Evolutionary conservation across 2,113 vertebrate genomes (phyloP).

Genomic region (Albula glossodonta): DNA sequence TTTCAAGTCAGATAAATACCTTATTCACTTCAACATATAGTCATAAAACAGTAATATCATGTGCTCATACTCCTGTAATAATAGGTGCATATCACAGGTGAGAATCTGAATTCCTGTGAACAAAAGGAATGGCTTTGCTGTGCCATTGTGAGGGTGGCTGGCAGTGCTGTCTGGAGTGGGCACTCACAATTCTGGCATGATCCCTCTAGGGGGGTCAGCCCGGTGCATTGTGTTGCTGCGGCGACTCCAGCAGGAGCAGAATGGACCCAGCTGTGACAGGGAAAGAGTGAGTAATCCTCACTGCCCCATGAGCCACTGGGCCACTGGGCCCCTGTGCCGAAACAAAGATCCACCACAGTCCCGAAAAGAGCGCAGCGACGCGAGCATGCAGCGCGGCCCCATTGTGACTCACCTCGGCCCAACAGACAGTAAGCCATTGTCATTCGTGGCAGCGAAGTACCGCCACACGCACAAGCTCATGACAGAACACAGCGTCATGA

Average conservation of each 20-base stretch:
- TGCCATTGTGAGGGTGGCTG: background rate
- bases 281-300: background rate
- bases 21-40: background rate
- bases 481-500: background rate
- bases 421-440: background rate
- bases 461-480: background rate
- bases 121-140: background rate
- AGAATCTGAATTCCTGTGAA: background rate
- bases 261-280: conserved; percentile 15
- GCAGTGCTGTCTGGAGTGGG: background rate
- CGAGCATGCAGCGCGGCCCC: background rate
- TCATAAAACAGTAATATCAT: background rate
- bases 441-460: background rate
- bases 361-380: background rate
- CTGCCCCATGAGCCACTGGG: background rate
- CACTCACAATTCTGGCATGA: background rate
- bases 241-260: conserved; percentile 11
- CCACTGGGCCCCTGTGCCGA: background rate
- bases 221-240: background rate
- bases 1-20: background rate
- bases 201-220: background rate
- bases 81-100: background rate
- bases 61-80: background rate
- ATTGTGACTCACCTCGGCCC: conserved; percentile 5
- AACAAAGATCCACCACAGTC: background rate